Evolutionary conservation across 2,113 vertebrate species (phyloP).

Genomic region (Oplegnathus fasciatus): DNA sequence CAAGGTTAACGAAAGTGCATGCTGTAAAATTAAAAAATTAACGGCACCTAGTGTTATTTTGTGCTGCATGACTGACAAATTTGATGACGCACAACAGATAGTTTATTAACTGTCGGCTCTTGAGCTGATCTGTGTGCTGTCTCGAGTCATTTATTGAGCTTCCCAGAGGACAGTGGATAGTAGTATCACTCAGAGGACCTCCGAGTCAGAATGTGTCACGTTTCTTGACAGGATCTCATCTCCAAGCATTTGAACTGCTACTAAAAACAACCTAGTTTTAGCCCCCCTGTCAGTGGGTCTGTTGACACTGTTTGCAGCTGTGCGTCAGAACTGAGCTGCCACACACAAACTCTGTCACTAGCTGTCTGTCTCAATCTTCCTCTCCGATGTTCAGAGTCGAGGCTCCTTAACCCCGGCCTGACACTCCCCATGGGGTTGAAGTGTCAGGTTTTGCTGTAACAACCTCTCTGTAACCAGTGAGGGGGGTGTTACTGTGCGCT

Average conservation of each 20-base stretch:
- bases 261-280: conserved; percentile 43
- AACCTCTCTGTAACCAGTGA: conserved; percentile 8
- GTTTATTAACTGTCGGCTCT: not conserved
- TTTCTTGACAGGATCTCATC: conserved; percentile 31
- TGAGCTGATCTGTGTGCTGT: not conserved
- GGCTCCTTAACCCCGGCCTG: conserved; percentile 36
- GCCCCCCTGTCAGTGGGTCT: conserved; percentile 1
- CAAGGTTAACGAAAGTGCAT: conserved; percentile 1
- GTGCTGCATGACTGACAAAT: not conserved
- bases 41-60: not conserved
- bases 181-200: not conserved
- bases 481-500: not conserved
- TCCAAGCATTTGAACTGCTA: conserved; percentile 1
- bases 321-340: conserved; percentile 24
- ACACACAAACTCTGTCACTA: conserved; percentile 29
- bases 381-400: conserved; percentile 20
- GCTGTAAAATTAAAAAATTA: not conserved
- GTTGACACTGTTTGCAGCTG: conserved; percentile 54
- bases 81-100: not conserved
- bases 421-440: not conserved
- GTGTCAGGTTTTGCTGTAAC: conserved; percentile 10
- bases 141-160: not conserved
- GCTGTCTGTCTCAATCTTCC: conserved; percentile 18
- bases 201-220: conserved; percentile 9
- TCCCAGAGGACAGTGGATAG: not conserved